phyloP scores from a whole-genome alignment of 2,888 invertebrate species.

The Eudasyphora cyanicolor region DNA sequence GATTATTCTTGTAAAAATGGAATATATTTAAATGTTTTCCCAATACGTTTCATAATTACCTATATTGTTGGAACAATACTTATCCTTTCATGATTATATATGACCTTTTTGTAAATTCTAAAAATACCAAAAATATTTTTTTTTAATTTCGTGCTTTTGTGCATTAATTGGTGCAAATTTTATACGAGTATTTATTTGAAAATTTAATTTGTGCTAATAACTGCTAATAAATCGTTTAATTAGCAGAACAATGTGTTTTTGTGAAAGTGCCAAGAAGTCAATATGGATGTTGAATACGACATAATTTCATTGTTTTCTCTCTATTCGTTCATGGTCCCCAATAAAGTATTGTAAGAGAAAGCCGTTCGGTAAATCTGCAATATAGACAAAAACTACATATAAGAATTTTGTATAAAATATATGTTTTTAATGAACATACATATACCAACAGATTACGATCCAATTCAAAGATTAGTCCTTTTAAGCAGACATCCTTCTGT shows the following conservation, averaged over 20 bases:
- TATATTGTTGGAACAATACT: too few relatives aligned
- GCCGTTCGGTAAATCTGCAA: slow-evolving; percentile 57
- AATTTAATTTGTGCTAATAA: not conserved
- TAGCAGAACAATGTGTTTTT: not conserved
- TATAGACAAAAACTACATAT: not conserved
- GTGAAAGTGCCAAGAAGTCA: not conserved
- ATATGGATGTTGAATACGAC: not conserved
- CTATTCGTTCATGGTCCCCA: slow-evolving; percentile 57
- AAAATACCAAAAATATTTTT: too few relatives aligned
- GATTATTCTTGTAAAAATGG: too few relatives aligned
- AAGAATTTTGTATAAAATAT: too few relatives aligned
- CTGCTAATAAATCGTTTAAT: not conserved
- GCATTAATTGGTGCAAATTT: not conserved
- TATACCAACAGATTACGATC: slow-evolving; percentile 45
- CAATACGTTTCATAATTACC: too few relatives aligned
- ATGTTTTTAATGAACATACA: slow-evolving; percentile 20
- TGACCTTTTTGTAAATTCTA: too few relatives aligned
- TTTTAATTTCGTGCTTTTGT: too few relatives aligned
- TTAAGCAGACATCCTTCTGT: slow-evolving; percentile 28
- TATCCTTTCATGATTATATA: too few relatives aligned
- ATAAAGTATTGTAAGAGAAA: slow-evolving; percentile 56
- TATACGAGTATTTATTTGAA: not conserved
- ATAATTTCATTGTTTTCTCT: not conserved
- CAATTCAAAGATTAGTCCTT: slow-evolving; percentile 51
- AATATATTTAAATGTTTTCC: too few relatives aligned